Conservation (phyloP, 2,113 vertebrate genomes). For the Podarcis raffonei region DNA sequence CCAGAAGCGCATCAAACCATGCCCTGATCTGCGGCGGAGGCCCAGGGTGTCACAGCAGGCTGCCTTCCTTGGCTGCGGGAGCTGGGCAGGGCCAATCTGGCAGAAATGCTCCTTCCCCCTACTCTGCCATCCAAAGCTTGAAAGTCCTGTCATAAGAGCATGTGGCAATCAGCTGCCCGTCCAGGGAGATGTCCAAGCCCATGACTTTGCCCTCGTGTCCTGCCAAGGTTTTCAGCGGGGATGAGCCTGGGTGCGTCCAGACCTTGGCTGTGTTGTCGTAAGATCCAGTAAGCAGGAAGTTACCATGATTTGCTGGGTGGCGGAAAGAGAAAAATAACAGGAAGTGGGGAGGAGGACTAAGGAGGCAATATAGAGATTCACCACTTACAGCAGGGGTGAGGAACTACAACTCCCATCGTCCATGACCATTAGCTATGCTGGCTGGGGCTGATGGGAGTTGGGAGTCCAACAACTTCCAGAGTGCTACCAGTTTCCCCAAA, state of each 20-base stretch:
- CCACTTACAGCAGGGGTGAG: too few species aligned
- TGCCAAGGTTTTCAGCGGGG: constrained; percentile 91
- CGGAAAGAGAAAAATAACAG: not conserved
- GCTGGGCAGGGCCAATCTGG: not conserved
- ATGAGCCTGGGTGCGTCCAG: constrained; percentile 97
- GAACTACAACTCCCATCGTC: too few species aligned
- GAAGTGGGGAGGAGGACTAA: not conserved
- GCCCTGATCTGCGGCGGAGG: too few species aligned
- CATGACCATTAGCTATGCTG: too few species aligned
- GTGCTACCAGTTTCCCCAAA: too few species aligned
- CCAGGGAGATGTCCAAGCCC: constrained; percentile 92
- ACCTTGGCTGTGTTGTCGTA: constrained; percentile 97
- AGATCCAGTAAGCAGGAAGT: constrained; percentile 91
- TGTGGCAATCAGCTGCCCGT: constrained; percentile 94
- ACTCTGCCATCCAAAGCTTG: constrained; percentile 96
- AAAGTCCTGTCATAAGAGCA: constrained; percentile 97
- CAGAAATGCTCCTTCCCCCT: not conserved
- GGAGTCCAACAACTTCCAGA: too few species aligned
- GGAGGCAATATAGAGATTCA: not conserved
- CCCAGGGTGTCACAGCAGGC: accelerated
- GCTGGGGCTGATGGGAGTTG: too few species aligned
- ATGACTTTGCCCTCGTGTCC: constrained; percentile 98
- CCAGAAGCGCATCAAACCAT: too few species aligned
- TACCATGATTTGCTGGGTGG: constrained; percentile 87
- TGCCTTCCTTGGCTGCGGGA: constrained; percentile 28